phyloP scores from a whole-genome alignment of 2,888 invertebrate genomes.

The Arrhopalites spinosus region DNA sequence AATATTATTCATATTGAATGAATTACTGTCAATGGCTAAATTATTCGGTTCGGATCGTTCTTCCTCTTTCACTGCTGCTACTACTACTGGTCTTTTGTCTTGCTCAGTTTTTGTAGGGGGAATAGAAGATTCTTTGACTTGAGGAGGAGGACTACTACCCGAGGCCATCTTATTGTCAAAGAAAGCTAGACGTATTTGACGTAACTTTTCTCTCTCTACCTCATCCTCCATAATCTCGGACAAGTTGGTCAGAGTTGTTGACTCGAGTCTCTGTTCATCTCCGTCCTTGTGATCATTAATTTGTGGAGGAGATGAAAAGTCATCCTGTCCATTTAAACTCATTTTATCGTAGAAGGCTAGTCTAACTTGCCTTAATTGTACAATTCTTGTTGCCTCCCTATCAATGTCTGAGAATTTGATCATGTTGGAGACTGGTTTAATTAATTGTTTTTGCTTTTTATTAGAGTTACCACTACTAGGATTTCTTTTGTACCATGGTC shows the following conservation, averaged over 20 bases:
- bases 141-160: neutral
- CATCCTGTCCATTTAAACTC: too few relatives aligned
- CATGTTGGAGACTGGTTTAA: constrained; percentile 41
- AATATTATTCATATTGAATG: neutral
- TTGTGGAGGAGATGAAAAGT: too few relatives aligned
- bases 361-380: too few relatives aligned
- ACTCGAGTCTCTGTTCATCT: too few relatives aligned
- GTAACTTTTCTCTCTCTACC: constrained; percentile 58
- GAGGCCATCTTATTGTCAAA: constrained; percentile 57
- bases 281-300: too few relatives aligned
- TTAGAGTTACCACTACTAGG: constrained; percentile 46
- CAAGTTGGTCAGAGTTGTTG: constrained; percentile 24
- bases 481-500: constrained; percentile 71
- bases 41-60: too few relatives aligned
- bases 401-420: constrained; percentile 70
- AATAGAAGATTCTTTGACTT: too few relatives aligned
- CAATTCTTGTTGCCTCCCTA: constrained; percentile 76
- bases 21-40: too few relatives aligned
- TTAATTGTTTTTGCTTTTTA: constrained; percentile 41
- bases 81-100: too few relatives aligned
- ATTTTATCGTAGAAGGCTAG: constrained; percentile 1
- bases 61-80: too few relatives aligned
- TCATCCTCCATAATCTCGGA: constrained; percentile 40
- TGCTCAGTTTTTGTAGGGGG: too few relatives aligned
- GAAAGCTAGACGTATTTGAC: constrained; percentile 60